Percentiles rank a stretch among this genome's conserved stretches.
Evolutionary conservation across 2,888 invertebrate genomes (phyloP).

Genomic region (Taenaris catops): DNA sequence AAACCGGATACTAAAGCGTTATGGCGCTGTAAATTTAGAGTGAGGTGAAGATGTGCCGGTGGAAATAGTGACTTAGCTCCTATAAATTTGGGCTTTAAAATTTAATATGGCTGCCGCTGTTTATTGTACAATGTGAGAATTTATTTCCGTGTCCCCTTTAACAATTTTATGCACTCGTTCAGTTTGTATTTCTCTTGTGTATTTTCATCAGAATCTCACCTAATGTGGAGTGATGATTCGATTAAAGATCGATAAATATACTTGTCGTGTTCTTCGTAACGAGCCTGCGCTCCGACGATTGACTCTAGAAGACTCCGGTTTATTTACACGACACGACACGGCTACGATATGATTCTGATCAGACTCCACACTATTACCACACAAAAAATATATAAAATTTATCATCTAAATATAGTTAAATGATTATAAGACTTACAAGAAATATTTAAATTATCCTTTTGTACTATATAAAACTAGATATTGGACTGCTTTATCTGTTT

Average conservation of each 20-base stretch:
- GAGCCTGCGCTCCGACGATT: constrained; percentile 23
- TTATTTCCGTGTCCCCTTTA: constrained; percentile 1
- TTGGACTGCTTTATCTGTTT: too few species aligned
- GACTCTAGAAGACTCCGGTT: constrained; percentile 15
- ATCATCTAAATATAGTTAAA: too few species aligned
- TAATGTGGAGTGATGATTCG: too few species aligned
- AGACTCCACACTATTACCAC: too few species aligned
- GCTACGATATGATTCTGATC: constrained; percentile 11
- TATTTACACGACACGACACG: constrained; percentile 14
- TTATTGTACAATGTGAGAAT: constrained; percentile 5
- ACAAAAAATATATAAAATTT: too few species aligned
- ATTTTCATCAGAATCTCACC: too few species aligned
- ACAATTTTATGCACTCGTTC: too few species aligned
- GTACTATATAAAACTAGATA: too few species aligned
- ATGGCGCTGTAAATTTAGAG: constrained; percentile 16
- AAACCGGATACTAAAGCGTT: constrained; percentile 16
- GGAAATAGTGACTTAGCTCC: constrained; percentile 13
- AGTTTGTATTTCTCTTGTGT: too few species aligned
- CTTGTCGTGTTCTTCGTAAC: constrained; percentile 31
- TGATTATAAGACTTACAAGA: too few species aligned
- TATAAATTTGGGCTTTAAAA: constrained; percentile 11
- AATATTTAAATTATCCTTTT: too few species aligned
- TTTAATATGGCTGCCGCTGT: constrained; percentile 12
- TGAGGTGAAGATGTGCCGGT: constrained; percentile 17
- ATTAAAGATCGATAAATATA: too few species aligned